phyloP scores from a whole-genome alignment of 2,888 invertebrate genomes.

The Zhengitettix transpicula region DNA sequence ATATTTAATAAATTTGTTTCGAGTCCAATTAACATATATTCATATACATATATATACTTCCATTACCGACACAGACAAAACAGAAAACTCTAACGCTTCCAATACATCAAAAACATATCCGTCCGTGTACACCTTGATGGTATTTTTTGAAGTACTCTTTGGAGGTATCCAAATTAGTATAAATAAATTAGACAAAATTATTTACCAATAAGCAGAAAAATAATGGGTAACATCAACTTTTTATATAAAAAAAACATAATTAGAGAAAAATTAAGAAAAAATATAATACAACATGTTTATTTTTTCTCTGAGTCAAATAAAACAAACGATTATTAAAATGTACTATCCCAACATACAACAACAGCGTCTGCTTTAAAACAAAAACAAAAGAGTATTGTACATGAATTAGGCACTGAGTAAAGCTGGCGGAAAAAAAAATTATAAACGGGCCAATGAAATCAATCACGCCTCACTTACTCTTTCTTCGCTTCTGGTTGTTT shows the following conservation, averaged over 20 bases:
- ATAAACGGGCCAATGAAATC: slow-evolving; percentile 8
- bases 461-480: slow-evolving; percentile 37
- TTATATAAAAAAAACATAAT: not conserved
- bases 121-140: too few relatives aligned
- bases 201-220: too few relatives aligned
- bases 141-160: too few relatives aligned
- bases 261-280: not conserved
- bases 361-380: slow-evolving; percentile 1
- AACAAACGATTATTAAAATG: not conserved
- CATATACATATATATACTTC: too few relatives aligned
- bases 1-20: too few relatives aligned
- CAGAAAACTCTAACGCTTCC: not conserved
- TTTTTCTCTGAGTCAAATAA: not conserved
- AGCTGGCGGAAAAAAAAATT: not conserved
- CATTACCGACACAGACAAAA: not conserved
- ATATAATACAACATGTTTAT: not conserved
- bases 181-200: too few relatives aligned
- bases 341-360: not conserved
- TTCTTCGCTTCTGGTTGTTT: slow-evolving; percentile 49
- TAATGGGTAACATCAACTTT: too few relatives aligned
- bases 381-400: slow-evolving; percentile 8
- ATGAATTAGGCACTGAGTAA: slow-evolving; percentile 1
- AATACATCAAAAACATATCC: not conserved
- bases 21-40: too few relatives aligned
- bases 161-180: too few relatives aligned